Percentiles rank a stretch among this genome's conserved stretches.
Conservation (phyloP, 2,113 vertebrate species). For the Enhydra lutris region DNA sequence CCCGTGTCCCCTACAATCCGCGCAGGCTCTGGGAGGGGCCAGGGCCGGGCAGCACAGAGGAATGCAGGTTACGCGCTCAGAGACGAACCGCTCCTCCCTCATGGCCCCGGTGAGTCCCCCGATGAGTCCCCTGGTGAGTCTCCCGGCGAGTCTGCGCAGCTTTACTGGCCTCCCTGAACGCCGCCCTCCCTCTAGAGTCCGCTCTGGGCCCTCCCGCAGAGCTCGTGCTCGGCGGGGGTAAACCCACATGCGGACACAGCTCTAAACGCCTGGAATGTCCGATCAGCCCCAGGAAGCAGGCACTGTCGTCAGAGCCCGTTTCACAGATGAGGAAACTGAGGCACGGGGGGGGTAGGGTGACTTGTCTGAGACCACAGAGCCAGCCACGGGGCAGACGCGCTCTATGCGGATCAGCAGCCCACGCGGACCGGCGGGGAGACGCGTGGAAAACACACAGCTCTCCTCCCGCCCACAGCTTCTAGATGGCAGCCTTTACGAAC, state of each 20-base stretch:
- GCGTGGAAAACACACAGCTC: fast-evolving
- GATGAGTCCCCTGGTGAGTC: too few relatives aligned
- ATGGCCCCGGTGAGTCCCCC: not conserved
- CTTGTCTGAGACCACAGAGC: not conserved
- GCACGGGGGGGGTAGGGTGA: not conserved
- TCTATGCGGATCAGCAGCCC: not conserved
- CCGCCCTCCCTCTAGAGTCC: not conserved
- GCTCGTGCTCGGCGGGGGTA: fast-evolving
- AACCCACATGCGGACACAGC: fast-evolving
- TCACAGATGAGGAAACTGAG: not conserved
- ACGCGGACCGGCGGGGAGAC: not conserved
- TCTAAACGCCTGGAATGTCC: fast-evolving
- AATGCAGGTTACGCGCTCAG: fast-evolving
- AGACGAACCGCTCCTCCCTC: too few relatives aligned
- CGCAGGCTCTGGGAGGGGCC: not conserved
- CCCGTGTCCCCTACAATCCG: not conserved
- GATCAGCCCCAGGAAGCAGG: not conserved
- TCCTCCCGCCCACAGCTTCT: fast-evolving
- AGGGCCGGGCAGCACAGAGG: not conserved
- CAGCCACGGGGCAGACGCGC: too few relatives aligned
- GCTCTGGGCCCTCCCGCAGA: not conserved
- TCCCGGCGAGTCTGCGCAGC: not conserved
- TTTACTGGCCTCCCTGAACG: not conserved
- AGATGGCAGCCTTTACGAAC: not conserved
- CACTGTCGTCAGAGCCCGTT: not conserved